A percentile compares a stretch with the other conserved stretches of the same genome.
Conservation (phyloP, 2,113 vertebrate genomes). For the Callorhinus ursinus region DNA sequence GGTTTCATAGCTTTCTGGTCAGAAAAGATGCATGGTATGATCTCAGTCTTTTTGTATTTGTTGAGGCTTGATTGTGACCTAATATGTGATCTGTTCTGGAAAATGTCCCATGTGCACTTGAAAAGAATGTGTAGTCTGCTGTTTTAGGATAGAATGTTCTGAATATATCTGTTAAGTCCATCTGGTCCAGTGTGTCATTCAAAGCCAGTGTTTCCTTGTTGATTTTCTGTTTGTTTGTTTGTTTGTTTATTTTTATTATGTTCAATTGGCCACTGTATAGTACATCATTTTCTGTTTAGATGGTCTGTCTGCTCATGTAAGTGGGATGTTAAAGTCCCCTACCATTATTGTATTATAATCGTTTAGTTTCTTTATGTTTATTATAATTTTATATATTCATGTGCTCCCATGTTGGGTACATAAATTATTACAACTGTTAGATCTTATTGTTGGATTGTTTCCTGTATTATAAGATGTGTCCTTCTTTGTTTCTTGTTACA, state of each 20-base stretch:
- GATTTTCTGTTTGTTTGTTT: background rate
- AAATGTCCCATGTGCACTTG: background rate
- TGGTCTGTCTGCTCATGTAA: background rate
- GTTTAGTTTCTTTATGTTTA: background rate
- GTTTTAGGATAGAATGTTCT: background rate
- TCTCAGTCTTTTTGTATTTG: background rate
- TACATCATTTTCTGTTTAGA: too few relatives aligned
- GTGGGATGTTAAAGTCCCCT: background rate
- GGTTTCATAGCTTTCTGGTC: background rate
- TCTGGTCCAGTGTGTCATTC: background rate
- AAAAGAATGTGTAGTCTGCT: background rate
- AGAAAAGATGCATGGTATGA: background rate
- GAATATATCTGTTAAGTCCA: background rate
- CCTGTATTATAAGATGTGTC: background rate
- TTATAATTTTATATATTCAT: background rate
- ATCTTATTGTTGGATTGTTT: background rate
- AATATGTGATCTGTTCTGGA: background rate
- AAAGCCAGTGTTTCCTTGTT: background rate
- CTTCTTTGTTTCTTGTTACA: background rate
- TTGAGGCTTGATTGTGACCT: background rate
- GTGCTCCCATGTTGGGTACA: background rate
- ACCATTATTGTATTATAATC: background rate
- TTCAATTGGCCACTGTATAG: too few relatives aligned
- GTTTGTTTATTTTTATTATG: too few relatives aligned
- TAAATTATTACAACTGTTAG: background rate